Evolutionary conservation across 2,113 vertebrate species (phyloP).

Genomic region (Tympanuchus pallidicinctus): DNA sequence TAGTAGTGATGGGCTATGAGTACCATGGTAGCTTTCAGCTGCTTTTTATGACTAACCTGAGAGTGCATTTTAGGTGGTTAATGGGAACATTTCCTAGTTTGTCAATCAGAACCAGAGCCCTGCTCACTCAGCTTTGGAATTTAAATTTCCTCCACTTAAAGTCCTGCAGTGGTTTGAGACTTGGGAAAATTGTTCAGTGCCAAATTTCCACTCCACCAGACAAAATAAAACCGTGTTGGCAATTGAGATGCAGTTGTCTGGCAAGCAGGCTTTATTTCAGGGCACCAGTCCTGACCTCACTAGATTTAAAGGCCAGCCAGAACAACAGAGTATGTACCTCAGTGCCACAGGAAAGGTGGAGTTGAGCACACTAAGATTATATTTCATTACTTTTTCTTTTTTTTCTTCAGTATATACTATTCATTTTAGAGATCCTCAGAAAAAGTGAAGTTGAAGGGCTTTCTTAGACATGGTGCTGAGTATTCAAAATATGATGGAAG

Average conservation of each 20-base stretch:
- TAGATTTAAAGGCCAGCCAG: constrained; percentile 65
- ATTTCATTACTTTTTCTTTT: not conserved
- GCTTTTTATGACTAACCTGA: constrained; percentile 67
- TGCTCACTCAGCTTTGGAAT: constrained; percentile 64
- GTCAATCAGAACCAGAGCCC: constrained; percentile 72
- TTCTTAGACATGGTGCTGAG: not conserved
- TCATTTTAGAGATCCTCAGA: constrained; percentile 16
- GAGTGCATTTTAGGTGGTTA: constrained; percentile 66
- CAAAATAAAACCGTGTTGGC: constrained; percentile 77
- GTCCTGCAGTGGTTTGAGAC: constrained; percentile 74
- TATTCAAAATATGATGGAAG: not conserved
- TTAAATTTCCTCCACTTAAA: constrained; percentile 71
- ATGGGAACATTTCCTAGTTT: constrained; percentile 69
- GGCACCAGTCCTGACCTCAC: constrained; percentile 65
- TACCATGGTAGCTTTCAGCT: constrained; percentile 43
- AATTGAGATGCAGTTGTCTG: constrained; percentile 67
- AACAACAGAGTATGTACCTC: constrained; percentile 26
- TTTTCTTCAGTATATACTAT: not conserved
- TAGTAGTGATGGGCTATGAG: not conserved
- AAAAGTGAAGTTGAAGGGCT: not conserved
- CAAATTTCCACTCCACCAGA: constrained; percentile 77
- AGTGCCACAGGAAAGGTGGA: constrained; percentile 60
- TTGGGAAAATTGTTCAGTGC: constrained; percentile 63
- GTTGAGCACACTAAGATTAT: constrained; percentile 7
- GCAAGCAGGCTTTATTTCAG: constrained; percentile 67